Conservation (phyloP, 2,113 vertebrate species). For the Gorsachius goisagi region DNA sequence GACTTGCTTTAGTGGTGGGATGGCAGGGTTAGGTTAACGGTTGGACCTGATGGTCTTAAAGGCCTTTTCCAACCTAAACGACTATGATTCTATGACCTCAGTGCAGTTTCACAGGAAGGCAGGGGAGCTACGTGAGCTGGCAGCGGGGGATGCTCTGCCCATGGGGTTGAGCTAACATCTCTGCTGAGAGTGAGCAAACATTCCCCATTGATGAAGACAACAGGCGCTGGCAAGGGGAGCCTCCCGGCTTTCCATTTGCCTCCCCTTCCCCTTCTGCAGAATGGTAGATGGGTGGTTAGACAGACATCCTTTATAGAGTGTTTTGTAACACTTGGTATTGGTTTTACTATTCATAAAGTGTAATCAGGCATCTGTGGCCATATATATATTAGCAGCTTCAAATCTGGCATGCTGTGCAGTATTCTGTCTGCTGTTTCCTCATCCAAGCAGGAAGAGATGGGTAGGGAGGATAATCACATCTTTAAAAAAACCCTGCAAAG, state of each 20-base stretch:
- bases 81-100: too few relatives aligned
- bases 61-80: too few relatives aligned
- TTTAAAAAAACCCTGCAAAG: neutral
- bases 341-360: neutral
- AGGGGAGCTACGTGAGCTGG: neutral
- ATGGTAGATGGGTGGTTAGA: neutral
- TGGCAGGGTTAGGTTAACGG: too few relatives aligned
- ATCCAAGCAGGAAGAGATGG: neutral
- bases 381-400: neutral
- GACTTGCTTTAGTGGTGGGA: too few relatives aligned
- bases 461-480: neutral
- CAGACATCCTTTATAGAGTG: neutral
- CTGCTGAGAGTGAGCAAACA: neutral
- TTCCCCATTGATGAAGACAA: accelerated
- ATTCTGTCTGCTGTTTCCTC: neutral
- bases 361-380: neutral
- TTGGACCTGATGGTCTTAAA: too few relatives aligned
- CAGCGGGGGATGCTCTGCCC: neutral
- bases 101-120: neutral
- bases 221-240: neutral
- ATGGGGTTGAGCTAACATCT: neutral
- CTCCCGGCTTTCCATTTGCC: neutral
- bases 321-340: neutral
- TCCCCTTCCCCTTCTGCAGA: neutral
- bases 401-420: neutral